Evolutionary conservation across 2,888 invertebrate species (phyloP).

Genomic region (Eupelmus urozonus): DNA sequence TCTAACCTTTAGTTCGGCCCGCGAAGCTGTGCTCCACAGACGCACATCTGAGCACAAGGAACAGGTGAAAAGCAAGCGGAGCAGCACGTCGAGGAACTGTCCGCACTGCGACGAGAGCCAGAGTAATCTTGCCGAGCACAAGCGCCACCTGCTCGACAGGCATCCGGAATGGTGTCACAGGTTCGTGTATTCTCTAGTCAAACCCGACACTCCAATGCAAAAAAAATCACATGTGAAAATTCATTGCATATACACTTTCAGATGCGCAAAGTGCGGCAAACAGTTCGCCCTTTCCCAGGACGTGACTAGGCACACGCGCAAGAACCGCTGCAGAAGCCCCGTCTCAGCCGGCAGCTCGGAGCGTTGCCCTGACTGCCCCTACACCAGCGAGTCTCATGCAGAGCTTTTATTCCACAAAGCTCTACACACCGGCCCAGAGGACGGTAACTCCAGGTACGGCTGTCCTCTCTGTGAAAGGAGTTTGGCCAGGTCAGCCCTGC

Average conservation of each 20-base stretch:
- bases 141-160: slow-evolving; percentile 80
- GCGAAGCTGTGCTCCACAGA: slow-evolving; percentile 84
- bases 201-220: neutral
- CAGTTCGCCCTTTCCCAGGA: slow-evolving; percentile 86
- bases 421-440: slow-evolving; percentile 80
- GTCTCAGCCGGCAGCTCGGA: slow-evolving; percentile 76
- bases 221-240: neutral
- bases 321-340: slow-evolving; percentile 78
- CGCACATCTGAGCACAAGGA: slow-evolving; percentile 83
- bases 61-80: slow-evolving; percentile 75
- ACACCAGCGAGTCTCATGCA: slow-evolving; percentile 82
- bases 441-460: slow-evolving; percentile 78
- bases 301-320: slow-evolving; percentile 84
- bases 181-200: slow-evolving; percentile 74
- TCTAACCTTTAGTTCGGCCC: slow-evolving; percentile 81
- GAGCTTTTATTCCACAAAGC: slow-evolving; percentile 87
- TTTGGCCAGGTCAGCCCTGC: slow-evolving; percentile 83
- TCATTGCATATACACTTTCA: slow-evolving; percentile 64
- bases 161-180: slow-evolving; percentile 83
- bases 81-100: slow-evolving; percentile 78
- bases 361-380: slow-evolving; percentile 82
- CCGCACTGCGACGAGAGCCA: slow-evolving; percentile 81
- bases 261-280: slow-evolving; percentile 86
- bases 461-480: slow-evolving; percentile 85
- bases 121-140: slow-evolving; percentile 80